Evolutionary conservation across 1,140 invertebrate species (phyloP), one percentile per base, ranked within the genome.

Genomic region (Pseudomyrmex pallidus): DNA sequence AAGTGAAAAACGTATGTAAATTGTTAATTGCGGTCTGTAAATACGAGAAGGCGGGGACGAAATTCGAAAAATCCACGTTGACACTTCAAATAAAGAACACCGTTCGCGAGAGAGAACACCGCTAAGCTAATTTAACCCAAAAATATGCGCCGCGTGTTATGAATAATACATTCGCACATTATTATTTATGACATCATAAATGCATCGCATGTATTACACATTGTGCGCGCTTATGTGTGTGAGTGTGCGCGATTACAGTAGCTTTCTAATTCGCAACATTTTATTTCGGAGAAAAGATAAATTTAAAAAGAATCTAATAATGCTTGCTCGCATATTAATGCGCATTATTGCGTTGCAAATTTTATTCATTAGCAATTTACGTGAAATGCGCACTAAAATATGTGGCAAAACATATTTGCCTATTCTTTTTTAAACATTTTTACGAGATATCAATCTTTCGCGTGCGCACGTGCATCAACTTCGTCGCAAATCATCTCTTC

Each of bases 151-250:
- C 15, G 44, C 61, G n/a, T 59, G 10, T 56, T 72, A 20, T 56
- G 52, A 72, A 80, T 80, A 61, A 70, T 59, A 20, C 44, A 80
- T 72, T 72, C 56, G 15, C n/a, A 12, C 54, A 35, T 78, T 70
- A 59, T 67, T 59, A 80, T 72, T 80, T 72, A 70, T 4, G 44
- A 25, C 57, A 74, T 74, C 15, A 63, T 74, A 70, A 70, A 70
- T 78, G 54, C 66, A 17, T 59, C 12, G 35, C 76, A 15, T 80
- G 35, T 25, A 61, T 80, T 72, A 35, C 12, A 80, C 12, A 25
- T 15, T 78, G 48, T 56, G 35, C 44, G 17, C 17, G 54, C 44
- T 13, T 12, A 52, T 52, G 10, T 52, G 12, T 50, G 50, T 12
- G 9, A 52, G 9, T 1, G 9, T 52, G 12, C 1, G 35, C 35